These are phyloP conservation scores for Geopemphigus sp. DNA, from an alignment of 1,140 invertebrate genomes.

Conservation along the genomic window DNA sequence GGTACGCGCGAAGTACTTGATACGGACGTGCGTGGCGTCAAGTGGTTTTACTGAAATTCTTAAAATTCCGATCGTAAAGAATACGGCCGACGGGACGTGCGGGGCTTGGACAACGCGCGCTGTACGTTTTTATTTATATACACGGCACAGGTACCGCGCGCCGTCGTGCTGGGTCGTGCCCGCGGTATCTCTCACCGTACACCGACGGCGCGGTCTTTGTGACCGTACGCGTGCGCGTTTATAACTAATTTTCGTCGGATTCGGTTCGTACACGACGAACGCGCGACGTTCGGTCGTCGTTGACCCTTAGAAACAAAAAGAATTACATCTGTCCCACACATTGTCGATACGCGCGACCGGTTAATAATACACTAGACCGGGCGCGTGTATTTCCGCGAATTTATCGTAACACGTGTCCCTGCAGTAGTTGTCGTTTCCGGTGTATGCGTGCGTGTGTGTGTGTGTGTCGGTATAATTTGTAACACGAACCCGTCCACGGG, in stretches of 20 bases:
- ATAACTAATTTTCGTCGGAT: constrained; percentile 5
- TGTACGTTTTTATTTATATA: no score
- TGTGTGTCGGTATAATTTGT: neutral
- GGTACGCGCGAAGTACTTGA: no score
- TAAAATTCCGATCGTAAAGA: neutral
- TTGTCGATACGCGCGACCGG: neutral
- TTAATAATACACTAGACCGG: no score
- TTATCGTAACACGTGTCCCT: neutral
- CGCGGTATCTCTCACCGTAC: no score
- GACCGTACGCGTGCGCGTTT: neutral
- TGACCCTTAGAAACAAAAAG: constrained; percentile 35
- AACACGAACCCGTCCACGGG: neutral
- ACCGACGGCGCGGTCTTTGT: no score
- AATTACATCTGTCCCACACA: constrained; percentile 24
- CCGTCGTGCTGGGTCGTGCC: no score
- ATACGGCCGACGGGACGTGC: no score
- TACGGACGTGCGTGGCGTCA: neutral
- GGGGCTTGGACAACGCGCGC: no score
- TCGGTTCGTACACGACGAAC: neutral
- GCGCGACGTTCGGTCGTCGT: neutral
- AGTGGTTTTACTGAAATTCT: neutral
- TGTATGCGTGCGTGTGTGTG: neutral
- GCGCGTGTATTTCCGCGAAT: neutral
- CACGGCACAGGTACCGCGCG: no score
- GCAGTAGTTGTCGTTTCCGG: neutral